Evolutionary conservation across 2,797 vertebrate genomes (phyloP), one percentile per base, ranked within the genome.

Genomic region (Sebastes itinus): DNA sequence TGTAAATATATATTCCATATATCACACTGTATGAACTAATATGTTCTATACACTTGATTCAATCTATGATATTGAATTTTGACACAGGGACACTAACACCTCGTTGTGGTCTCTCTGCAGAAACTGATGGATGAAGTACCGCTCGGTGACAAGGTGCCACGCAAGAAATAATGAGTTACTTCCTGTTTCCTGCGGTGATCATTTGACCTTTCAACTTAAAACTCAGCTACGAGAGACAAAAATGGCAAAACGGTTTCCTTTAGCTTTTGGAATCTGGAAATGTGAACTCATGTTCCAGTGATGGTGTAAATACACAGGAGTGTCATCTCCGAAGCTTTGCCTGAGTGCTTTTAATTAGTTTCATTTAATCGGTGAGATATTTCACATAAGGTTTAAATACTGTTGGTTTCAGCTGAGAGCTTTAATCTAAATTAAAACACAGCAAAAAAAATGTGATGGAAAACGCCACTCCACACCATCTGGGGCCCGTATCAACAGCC

Each of bases 111-210:
- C 61, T 72, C 3, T 85, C 61, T 80, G 42, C 90, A 96, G 95
- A 96, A 96, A 88, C 90, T 96, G 56, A 95, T 94, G 88, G 92
- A 92, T 49, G 95, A 95, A 60, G 94, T 95, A 1, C 92, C 94
- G 0, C 94, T 96, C 6, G 95, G 95, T 1, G 94, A 96, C 87
- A 96, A 96, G 79, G 95, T 96, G 52, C 95, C 94, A 27, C 94
- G 95, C 38, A 96, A 96, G 89, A 96, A 95, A 74, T 92, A 63
- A 88, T 85, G 42, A 61, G 13, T 9, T 3, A 7, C n/a, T 80
- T 78, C 46, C 49, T 68, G 55, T 54, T 60, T 80, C 11, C 62
- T 72, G 52, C 58, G 22, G 55, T 7, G 10, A 33, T 59, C 6
- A 65, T 23, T 33, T 0, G 1, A 77, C 46, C 38, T 65, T 64